Conservation (phyloP, 2,797 vertebrate species). For the Chloroceryle amazona region DNA sequence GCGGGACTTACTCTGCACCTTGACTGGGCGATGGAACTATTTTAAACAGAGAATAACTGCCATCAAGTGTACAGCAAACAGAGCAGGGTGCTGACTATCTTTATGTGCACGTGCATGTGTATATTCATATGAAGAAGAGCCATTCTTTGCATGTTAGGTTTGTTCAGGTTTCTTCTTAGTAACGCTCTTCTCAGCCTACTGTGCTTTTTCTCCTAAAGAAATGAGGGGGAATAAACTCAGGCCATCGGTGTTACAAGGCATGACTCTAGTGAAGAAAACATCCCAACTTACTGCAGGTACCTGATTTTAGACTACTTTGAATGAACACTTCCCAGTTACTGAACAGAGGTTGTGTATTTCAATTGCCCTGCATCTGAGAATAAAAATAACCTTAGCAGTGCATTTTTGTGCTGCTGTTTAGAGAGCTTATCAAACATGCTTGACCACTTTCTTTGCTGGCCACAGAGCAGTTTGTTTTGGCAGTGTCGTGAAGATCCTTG, state of each 20-base stretch:
- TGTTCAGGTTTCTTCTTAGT: background rate
- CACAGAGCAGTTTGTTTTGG: constrained; percentile 45
- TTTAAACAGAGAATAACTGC: background rate
- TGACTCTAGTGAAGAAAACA: background rate
- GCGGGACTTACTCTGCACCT: background rate
- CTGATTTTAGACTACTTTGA: background rate
- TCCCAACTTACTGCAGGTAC: background rate
- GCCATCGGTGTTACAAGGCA: background rate
- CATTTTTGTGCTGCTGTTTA: constrained; percentile 42
- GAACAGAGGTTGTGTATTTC: background rate
- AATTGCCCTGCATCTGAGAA: background rate
- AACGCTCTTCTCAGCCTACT: background rate
- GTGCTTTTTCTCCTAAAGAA: background rate
- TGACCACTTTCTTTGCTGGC: constrained; percentile 11
- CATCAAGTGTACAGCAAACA: background rate
- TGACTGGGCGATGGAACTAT: background rate
- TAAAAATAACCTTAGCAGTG: constrained; percentile 22
- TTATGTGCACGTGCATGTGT: background rate
- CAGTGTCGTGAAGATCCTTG: background rate
- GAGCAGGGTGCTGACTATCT: background rate
- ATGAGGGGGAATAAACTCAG: background rate
- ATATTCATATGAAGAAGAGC: background rate
- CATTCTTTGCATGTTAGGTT: background rate
- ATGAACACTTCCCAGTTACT: background rate
- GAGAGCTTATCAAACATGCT: constrained; percentile 8